phyloP scores from a whole-genome alignment of 2,113 vertebrate species.

The Guaruba guarouba region DNA sequence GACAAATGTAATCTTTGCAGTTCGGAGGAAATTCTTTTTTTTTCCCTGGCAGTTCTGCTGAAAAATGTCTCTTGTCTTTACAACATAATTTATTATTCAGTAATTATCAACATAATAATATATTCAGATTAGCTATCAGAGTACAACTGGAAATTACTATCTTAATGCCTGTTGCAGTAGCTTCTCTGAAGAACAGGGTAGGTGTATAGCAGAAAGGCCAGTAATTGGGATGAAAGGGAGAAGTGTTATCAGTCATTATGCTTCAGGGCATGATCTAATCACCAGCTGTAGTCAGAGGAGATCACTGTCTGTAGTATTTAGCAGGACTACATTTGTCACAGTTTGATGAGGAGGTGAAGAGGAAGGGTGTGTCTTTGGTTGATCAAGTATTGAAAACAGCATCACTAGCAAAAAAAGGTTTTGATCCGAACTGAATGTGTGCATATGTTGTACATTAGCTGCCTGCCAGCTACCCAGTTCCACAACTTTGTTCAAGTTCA shows the following conservation, averaged over 20 bases:
- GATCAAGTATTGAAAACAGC: constrained; percentile 36
- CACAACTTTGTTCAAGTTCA: constrained; percentile 40
- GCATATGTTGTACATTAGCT: constrained; percentile 10
- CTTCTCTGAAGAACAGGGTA: not conserved
- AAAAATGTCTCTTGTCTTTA: not conserved
- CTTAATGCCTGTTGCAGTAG: not conserved
- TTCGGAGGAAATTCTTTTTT: not conserved
- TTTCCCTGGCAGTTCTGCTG: not conserved
- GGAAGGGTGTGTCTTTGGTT: constrained; percentile 39
- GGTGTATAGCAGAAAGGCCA: not conserved
- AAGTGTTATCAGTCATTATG: constrained; percentile 48
- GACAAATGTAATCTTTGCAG: not conserved
- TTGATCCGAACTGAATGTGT: constrained; percentile 13
- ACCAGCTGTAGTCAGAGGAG: constrained; percentile 64
- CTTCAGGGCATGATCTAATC: constrained; percentile 68
- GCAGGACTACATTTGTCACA: constrained; percentile 45
- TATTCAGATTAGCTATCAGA: not conserved
- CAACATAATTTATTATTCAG: not conserved
- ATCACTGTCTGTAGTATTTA: constrained; percentile 51
- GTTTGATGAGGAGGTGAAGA: constrained; percentile 43
- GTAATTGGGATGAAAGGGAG: constrained; percentile 42
- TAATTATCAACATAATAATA: not conserved
- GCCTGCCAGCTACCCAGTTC: constrained; percentile 50
- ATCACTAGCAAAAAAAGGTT: constrained; percentile 5
- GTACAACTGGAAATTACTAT: not conserved